These are phyloP conservation scores for Turritopsis dohrnii DNA, from an alignment of 30 jellyfish, hydroid and myxozoan genomes.

Conservation along the genomic window DNA sequence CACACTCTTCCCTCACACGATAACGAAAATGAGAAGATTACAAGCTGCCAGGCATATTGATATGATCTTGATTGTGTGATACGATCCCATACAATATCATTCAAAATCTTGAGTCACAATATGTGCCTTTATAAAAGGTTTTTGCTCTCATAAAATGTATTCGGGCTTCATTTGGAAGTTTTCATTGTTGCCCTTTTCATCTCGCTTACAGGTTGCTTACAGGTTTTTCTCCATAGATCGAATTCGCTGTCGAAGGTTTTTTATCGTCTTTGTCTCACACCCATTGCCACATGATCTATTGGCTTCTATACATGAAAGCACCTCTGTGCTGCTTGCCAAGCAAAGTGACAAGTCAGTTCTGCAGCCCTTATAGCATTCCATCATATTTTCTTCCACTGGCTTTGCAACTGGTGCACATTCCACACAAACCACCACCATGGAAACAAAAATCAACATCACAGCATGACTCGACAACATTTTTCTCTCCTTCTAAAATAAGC, in stretches of 20 bases:
- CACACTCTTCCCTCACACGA: not conserved
- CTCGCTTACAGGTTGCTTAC: not conserved
- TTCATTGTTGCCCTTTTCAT: no score
- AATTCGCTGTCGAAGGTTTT: not conserved
- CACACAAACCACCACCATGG: not conserved
- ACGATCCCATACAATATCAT: not conserved
- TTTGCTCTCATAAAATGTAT: no score
- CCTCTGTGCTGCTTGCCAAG: not conserved
- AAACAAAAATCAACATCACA: not conserved
- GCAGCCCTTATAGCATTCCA: not conserved
- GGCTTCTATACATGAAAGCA: not conserved
- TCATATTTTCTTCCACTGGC: not conserved
- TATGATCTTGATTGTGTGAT: not conserved
- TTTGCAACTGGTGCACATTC: not conserved
- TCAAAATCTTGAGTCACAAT: not conserved
- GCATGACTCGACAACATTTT: not conserved
- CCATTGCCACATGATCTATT: not conserved
- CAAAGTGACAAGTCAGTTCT: not conserved
- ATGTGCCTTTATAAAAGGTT: no score
- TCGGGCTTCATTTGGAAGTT: no score
- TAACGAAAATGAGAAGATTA: not conserved
- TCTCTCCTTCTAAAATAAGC: not conserved
- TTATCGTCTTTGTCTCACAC: not conserved
- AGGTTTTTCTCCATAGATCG: not conserved
- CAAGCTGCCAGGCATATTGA: not conserved